Conservation (phyloP, 2,888 invertebrate species). For the Neoaliturus tenellus region DNA sequence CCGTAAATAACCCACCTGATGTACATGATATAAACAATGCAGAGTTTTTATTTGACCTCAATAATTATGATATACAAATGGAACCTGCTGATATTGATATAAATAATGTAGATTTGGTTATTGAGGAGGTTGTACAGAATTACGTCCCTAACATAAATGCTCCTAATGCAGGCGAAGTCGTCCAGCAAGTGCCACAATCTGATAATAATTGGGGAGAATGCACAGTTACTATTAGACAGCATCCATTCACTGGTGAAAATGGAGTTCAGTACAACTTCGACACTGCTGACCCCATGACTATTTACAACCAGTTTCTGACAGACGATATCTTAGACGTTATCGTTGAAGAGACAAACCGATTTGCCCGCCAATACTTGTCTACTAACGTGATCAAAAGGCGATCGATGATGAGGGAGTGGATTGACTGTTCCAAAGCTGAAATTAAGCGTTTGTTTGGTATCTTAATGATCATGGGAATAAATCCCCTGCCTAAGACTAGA, state of each 20-base stretch:
- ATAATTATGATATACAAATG: no score
- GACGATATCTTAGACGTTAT: slow-evolving; percentile 60
- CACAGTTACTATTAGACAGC: slow-evolving; percentile 43
- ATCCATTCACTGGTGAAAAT: slow-evolving; percentile 60
- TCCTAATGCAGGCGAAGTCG: no score
- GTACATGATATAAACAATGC: no score
- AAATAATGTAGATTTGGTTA: no score
- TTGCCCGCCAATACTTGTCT: slow-evolving; percentile 64
- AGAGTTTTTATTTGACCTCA: no score
- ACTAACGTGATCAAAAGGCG: slow-evolving; percentile 56
- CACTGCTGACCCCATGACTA: slow-evolving; percentile 51
- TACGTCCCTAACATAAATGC: no score
- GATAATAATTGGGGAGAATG: slow-evolving; percentile 9
- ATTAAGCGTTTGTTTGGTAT: slow-evolving; percentile 64
- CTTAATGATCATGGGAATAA: slow-evolving; percentile 62
- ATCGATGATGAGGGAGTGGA: neutral
- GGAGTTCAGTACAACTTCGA: slow-evolving; percentile 61
- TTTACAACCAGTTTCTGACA: slow-evolving; percentile 57
- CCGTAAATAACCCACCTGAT: no score
- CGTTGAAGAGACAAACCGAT: slow-evolving; percentile 63
- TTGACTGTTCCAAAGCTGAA: slow-evolving; percentile 55
- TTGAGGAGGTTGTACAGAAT: no score
- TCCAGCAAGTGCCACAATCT: no score
- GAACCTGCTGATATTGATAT: no score
- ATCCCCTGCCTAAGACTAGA: slow-evolving; percentile 61